Base-by-base conservation (phyloP, 2,113 vertebrate genomes). In the Rhagologus leucostigma region DNA sequence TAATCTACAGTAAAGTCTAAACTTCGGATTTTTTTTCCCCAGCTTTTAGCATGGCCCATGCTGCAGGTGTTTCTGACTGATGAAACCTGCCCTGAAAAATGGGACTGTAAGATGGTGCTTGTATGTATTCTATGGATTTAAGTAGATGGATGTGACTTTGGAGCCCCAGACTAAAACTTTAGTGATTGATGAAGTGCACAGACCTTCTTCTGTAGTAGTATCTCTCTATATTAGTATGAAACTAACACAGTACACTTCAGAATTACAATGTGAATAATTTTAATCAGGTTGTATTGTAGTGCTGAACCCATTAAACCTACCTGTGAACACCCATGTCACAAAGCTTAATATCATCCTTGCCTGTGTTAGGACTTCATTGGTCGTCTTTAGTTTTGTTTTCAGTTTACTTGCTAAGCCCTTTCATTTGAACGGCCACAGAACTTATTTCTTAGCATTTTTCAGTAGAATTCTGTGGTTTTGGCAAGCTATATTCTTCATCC, bases 341-440 rank as follows among this genome's bases (percentile, higher is more conserved):
- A 55, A 71, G 20, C 23, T 63, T 63, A 20, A 0, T 16, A 4
- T 59, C 35, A 86, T 26, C 26, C 5, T 13, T 50, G 15, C 32
- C 26, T 60, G 1, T 1, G 0, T 23, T 47, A 26, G 20, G 77
- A 69, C 20, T 52, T 79, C 0, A 2, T 11, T 74, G 82, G 3
- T 16, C 47, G 46, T 65, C 16, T 26, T 70, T 69, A 27, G 23
- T 87, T 78, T 78, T 87, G 10, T 19, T 6, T 18, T 59, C n/a
- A 44, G 46, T 62, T 88, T 42, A 37, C 0, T 1, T 53, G 37
- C 23, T 49, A 50, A 70, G 18, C 22, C 50, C 18, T 87, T 62
- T 74, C 16, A 37, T 65, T 46, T 53, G 37, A 56, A 49, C 30
- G 74, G 10, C 30, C 18, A n/a, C 50, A 47, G 23, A 64, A 87